These are phyloP conservation scores for Trematomus loennbergii DNA, from an alignment of 2,113 vertebrate genomes.

Conservation along the genomic window DNA sequence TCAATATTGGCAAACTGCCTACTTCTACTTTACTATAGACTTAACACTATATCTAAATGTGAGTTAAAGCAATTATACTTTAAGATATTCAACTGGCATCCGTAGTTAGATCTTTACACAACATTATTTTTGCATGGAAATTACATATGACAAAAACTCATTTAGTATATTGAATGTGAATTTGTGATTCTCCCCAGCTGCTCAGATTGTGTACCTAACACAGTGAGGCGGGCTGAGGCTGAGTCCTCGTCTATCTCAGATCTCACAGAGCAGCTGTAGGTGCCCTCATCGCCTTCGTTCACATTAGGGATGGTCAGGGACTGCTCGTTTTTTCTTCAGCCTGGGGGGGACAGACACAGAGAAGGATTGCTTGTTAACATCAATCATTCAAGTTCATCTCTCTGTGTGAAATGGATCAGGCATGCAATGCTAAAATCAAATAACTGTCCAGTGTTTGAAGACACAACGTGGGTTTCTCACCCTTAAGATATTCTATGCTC, in stretches of 20 bases:
- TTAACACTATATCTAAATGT: too few species aligned
- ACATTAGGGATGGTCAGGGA: constrained; percentile 89
- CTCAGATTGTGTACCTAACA: constrained; percentile 86
- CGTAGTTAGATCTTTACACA: not conserved
- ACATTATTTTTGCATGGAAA: not conserved
- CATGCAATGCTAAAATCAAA: not conserved
- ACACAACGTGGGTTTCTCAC: not conserved
- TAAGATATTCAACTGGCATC: not conserved
- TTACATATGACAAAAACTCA: not conserved
- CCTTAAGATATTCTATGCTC: too few species aligned
- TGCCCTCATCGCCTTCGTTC: constrained; percentile 91
- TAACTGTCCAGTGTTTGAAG: not conserved
- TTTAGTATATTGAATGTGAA: not conserved
- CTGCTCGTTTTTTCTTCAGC: constrained; percentile 91
- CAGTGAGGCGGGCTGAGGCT: constrained; percentile 92
- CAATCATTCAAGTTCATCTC: not conserved
- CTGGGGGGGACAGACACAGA: constrained; percentile 56
- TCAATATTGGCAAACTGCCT: not conserved
- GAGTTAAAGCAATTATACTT: too few species aligned
- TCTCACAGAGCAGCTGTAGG: constrained; percentile 90
- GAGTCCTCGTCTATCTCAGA: constrained; percentile 93
- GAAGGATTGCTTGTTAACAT: not conserved
- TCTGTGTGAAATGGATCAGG: not conserved
- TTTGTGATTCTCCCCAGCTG: not conserved
- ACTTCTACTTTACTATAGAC: not conserved